Percentiles rank a stretch among this genome's conserved stretches.
Evolutionary conservation across 1,140 invertebrate species (phyloP).

Genomic region (Parasteatoda tepidariorum): DNA sequence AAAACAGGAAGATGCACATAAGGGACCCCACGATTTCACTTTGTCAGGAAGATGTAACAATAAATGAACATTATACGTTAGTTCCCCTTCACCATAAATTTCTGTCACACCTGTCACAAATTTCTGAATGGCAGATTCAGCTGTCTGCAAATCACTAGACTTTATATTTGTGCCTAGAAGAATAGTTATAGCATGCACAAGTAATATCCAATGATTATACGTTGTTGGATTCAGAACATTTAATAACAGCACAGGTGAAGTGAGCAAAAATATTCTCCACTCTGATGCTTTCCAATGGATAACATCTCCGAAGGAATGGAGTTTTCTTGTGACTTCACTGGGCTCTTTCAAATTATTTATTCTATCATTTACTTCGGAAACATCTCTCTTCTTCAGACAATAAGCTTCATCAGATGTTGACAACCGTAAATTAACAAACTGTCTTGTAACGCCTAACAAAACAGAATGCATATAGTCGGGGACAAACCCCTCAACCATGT

Average conservation of each 20-base stretch:
- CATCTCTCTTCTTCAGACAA: not conserved
- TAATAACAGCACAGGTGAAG: not conserved
- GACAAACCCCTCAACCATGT: not conserved
- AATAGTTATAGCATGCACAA: constrained; percentile 1
- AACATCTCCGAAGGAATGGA: not conserved
- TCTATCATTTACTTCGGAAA: not conserved
- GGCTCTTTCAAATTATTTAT: not conserved
- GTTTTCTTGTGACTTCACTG: not conserved
- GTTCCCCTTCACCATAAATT: not conserved
- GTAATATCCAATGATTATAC: not conserved
- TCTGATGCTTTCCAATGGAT: not conserved
- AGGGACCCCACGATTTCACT: not conserved
- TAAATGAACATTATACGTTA: not conserved
- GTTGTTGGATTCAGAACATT: not conserved
- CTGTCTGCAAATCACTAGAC: not conserved
- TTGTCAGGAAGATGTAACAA: not conserved
- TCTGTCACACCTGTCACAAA: not conserved
- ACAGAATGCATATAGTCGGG: constrained; percentile 11
- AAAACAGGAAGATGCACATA: not conserved
- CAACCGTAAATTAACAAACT: not conserved
- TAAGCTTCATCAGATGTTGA: not conserved
- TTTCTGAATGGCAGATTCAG: not conserved
- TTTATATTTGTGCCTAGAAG: not conserved
- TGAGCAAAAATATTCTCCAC: not conserved
- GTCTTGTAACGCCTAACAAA: not conserved